phyloP scores from a whole-genome alignment of 2,113 vertebrate genomes.

The Thunnus maccoyii region DNA sequence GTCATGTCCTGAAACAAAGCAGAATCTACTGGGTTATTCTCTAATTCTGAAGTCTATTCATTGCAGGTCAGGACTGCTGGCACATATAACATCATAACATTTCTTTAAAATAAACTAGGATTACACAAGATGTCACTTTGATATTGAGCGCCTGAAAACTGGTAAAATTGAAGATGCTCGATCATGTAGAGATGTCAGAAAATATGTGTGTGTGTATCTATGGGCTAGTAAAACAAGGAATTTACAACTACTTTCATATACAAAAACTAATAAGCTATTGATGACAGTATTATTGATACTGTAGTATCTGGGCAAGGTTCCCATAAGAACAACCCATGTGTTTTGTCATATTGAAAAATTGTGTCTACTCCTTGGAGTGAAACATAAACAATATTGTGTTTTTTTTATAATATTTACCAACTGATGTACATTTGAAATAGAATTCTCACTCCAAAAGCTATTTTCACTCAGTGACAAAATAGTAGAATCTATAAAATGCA shows the following conservation, averaged over 20 bases:
- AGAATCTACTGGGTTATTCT: conserved; percentile 23
- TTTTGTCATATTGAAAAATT: conserved; percentile 23
- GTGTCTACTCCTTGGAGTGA: neutral
- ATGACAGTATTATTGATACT: conserved; percentile 16
- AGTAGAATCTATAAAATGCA: neutral
- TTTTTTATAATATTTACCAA: conserved; percentile 21
- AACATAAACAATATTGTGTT: neutral
- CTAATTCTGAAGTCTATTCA: conserved; percentile 18
- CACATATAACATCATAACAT: conserved; percentile 6
- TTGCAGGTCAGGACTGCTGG: conserved; percentile 21
- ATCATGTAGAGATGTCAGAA: neutral
- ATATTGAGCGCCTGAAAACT: neutral
- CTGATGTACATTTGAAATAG: neutral
- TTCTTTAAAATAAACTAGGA: neutral
- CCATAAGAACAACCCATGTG: conserved; percentile 19
- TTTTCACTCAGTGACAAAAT: neutral
- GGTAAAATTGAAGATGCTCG: neutral
- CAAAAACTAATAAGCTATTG: conserved; percentile 8
- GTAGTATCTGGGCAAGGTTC: conserved; percentile 7
- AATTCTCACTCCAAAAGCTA: neutral
- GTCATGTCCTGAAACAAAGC: conserved; percentile 51
- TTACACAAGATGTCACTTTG: neutral
- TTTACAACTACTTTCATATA: neutral
- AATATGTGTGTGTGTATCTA: conserved; percentile 4
- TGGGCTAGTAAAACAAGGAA: conserved; percentile 5